Evolutionary conservation across 2,888 invertebrate genomes (phyloP), one percentile per base, ranked within the genome.

Genomic region (Ceraclea dissimilis): DNA sequence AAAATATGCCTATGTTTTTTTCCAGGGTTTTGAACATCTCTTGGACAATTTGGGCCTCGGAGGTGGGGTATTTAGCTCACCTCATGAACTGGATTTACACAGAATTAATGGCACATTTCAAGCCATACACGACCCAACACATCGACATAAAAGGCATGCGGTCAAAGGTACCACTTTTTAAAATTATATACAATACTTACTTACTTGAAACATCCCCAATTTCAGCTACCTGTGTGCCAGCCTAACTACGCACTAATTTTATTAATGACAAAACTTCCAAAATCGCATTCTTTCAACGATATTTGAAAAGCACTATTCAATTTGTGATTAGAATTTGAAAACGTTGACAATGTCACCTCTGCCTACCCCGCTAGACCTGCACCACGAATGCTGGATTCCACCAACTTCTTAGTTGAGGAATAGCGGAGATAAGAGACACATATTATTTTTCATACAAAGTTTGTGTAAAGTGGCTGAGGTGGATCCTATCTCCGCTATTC

Each of bases 11-110:
- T 39, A 13, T 39, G 6, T 31, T 31, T 5, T 18, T 51, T 63
- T 63, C 1, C 72, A 84, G 84, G 85, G 85, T 11, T 81, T 85
- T 63, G 85, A 86, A 68, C 85, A 85, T 64, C 70, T 85, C 49
- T 71, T 85, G 69, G 79, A 79, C 64, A 85, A 76, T 64, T 69
- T 85, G 18, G 85, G 85, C 0, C 71, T 85, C n/a, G 85, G 84
- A 1, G 81, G 81, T 11, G 71, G 81, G 6, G 79, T 81, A 62
- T 83, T 85, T 67, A 74, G 70, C 44, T 77, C 78, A 1, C 74
- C 76, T 0, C 80, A 79, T 62, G 78, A 75, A 66, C 67, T 79
- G 53, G 73, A 76, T 11, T 66, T 76, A 17, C 80, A 80, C 64
- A 71, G 74, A 50, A 70, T 78, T 62, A 79, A 79, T 63, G 79